Base-by-base conservation (phyloP, 1,140 invertebrate species). In the Calliopsis andreniformis region DNA sequence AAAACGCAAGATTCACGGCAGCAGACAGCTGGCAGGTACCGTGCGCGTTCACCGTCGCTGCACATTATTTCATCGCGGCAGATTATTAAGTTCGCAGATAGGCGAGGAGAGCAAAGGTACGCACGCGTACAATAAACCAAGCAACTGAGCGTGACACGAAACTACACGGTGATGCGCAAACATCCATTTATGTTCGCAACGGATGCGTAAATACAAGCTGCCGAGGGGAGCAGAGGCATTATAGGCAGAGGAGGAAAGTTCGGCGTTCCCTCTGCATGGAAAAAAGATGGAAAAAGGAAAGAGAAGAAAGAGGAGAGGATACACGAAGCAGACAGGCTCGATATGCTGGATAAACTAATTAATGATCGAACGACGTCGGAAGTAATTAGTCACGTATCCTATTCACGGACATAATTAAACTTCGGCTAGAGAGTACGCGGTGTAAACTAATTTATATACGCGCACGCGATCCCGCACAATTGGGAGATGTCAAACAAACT, bases 331-430 rank as follows among this genome's bases (percentile, higher is more conserved):
- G 69, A 75, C 61, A 58, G 47, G 73, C 59, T 77, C 78, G 79
- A 83, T 73, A 80, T 71, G 70, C 53, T 79, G 79, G 67, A 83
- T 83, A 86, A 87, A 88, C 86, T 87, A 87, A 88, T 90, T 89
- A 88, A 80, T 79, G 85, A 84, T 85, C 80, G 87, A 87, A 79
- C 79, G 80, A 81, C 89, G 85, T 86, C 79, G 87, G 84, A 87
- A 89, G 87, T 87, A 89, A 91, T 89, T 89, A 86, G 80, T 83
- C 80, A 68, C 79, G 80, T 84, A 69, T 83, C 72, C 81, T 85
- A 51, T 79, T 85, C 76, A 51, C 49, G 66, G n/a, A 71, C 59
- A 71, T 84, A 85, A 89, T 88, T 87, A 81, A 84, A 84, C 75
- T 72, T 49, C 62, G 61, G 30, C n/a, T 45, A 43, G 47, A 32